Base-by-base conservation (phyloP, 1,140 invertebrate species). In the Papilio xuthus region DNA sequence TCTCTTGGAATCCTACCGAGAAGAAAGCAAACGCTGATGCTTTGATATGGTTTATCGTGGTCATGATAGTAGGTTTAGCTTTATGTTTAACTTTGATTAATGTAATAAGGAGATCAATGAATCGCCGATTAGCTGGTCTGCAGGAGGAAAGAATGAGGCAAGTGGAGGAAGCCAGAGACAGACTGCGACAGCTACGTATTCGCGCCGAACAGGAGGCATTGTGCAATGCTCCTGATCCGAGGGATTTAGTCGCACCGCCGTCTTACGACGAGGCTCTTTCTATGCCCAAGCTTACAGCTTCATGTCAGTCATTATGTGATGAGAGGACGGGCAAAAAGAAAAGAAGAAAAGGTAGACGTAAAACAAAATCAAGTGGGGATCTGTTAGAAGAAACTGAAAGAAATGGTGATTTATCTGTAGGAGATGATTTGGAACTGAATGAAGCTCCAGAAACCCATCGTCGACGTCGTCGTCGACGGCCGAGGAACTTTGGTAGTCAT, bases 181-280 rank as follows among this genome's bases (percentile, higher is more conserved):
- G 95, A 81, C 85, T 95, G 3, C 91, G 95, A 80, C 89, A 95
- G 83, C 87, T 95, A 72, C 89, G 94, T 78, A 94, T 95, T 69
- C 87, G 94, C 18, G 86, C 94, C 63, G 95, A 95, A 84, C 95
- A 96, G 80, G 95, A 95, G 87, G 93, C 92, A 42, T 85, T 94
- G 80, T 88, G 94, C 85, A 96, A 95, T 85, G 91, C 96, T 81
- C 88, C 96, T 84, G 94, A 96, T 94, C 93, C 94, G 87, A 89
- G 96, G 78, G 96, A 97, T 91, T 89, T 96, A 18, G 94, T 96
- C 47, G 93, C 94, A 9, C 95, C 96, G 75, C 96, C 96, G 1
- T 96, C 95, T n/a, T 97, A 97, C 84, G 95, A 95, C 80, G 96
- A 97, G 90, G 96, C 96, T 13, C 92, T 97, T 73, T 94, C 95